Evolutionary conservation across 2,797 vertebrate species (phyloP).

Genomic region (Fistularia commersonii): DNA sequence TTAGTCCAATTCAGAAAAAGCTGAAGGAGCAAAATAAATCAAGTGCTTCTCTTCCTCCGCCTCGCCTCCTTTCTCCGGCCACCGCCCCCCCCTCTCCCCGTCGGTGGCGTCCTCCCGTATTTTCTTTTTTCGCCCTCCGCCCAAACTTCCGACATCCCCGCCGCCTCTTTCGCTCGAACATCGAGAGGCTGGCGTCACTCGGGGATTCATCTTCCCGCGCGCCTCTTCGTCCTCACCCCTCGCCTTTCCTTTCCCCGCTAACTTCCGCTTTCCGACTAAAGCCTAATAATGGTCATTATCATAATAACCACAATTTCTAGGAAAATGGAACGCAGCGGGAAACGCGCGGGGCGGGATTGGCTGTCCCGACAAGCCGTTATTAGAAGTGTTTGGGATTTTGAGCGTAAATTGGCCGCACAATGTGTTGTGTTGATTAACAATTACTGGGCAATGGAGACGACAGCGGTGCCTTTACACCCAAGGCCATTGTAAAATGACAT

Average conservation of each 20-base stretch:
- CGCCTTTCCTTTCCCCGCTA: neutral
- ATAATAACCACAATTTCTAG: slow-evolving; percentile 64
- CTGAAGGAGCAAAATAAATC: slow-evolving; percentile 71
- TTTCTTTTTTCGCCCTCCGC: slow-evolving; percentile 6
- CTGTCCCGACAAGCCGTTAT: slow-evolving; percentile 45
- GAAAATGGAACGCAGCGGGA: slow-evolving; percentile 71
- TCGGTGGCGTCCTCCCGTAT: too few relatives aligned
- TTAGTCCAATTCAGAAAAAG: slow-evolving; percentile 75
- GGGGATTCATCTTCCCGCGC: too few relatives aligned
- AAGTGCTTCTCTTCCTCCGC: slow-evolving; percentile 34
- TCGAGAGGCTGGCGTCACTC: too few relatives aligned
- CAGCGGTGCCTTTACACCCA: slow-evolving; percentile 46
- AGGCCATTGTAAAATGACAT: slow-evolving; percentile 55
- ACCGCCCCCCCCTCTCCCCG: slow-evolving; percentile 3
- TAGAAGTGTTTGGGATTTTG: slow-evolving; percentile 50
- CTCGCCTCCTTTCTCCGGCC: slow-evolving; percentile 11
- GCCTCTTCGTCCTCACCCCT: neutral
- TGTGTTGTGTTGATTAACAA: slow-evolving; percentile 70
- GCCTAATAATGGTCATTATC: slow-evolving; percentile 66
- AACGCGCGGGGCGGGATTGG: slow-evolving; percentile 14
- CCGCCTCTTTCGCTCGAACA: too few relatives aligned
- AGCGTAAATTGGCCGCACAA: slow-evolving; percentile 51
- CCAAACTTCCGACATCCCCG: neutral
- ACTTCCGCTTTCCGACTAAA: slow-evolving; percentile 2
- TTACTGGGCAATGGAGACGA: slow-evolving; percentile 49